Evolutionary conservation across 2,888 invertebrate genomes (phyloP).

Genomic region (Mystacides longicornis): DNA sequence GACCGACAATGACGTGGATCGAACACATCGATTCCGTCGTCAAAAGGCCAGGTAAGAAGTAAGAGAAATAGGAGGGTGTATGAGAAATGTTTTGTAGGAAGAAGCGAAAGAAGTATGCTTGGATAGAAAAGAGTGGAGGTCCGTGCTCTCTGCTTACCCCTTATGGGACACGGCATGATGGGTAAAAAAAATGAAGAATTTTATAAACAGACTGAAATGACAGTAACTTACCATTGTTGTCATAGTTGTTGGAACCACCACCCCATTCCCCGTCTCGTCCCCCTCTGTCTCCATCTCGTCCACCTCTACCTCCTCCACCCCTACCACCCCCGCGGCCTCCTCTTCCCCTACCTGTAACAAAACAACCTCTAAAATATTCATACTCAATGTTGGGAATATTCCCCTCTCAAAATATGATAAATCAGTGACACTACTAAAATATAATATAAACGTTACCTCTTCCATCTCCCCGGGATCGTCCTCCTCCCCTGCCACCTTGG

Average conservation of each 20-base stretch:
- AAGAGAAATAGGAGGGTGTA: too few species aligned
- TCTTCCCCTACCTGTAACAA: slow-evolving; percentile 28
- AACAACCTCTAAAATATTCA: not conserved
- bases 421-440: not conserved
- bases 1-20: too few species aligned
- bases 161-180: too few species aligned
- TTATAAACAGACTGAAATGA: too few species aligned
- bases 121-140: too few species aligned
- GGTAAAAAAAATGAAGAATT: too few species aligned
- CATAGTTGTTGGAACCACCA: slow-evolving; percentile 28
- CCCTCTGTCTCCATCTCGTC: slow-evolving; percentile 24
- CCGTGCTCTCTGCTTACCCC: too few species aligned
- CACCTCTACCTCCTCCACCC: slow-evolving; percentile 16
- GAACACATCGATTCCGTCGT: too few species aligned
- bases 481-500: slow-evolving; percentile 33
- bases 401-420: not conserved
- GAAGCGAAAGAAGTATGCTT: too few species aligned
- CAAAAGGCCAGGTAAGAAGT: too few species aligned
- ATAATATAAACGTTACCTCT: slow-evolving; percentile 12
- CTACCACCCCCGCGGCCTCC: slow-evolving; percentile 30
- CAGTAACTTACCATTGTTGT: not conserved
- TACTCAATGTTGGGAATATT: not conserved
- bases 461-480: slow-evolving; percentile 24
- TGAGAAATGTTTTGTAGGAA: too few species aligned
- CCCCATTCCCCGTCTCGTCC: slow-evolving; percentile 31